Conservation (phyloP, 2,888 invertebrate species). For the Ophonus ardosiacus region DNA sequence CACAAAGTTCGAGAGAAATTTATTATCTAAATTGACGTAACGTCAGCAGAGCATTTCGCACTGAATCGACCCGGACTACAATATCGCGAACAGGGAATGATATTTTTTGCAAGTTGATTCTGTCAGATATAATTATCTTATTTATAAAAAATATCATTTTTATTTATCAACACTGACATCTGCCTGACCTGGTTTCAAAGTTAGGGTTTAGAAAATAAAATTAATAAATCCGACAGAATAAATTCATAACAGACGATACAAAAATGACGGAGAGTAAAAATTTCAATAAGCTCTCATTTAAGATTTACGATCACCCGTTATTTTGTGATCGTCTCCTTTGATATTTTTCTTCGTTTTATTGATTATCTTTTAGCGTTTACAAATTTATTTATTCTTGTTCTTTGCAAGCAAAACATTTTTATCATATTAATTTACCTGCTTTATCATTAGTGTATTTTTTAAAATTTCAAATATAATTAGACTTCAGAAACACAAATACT, state of each 20-base stretch:
- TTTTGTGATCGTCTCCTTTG: constrained; percentile 49
- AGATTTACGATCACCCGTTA: constrained; percentile 59
- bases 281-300: constrained; percentile 57
- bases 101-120: constrained; percentile 22
- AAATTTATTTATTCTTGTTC: too few species aligned
- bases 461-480: too few species aligned
- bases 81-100: not conserved
- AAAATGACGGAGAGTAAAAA: constrained; percentile 43
- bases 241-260: constrained; percentile 56
- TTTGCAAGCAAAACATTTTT: too few species aligned
- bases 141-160: constrained; percentile 41
- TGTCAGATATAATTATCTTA: constrained; percentile 42
- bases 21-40: constrained; percentile 10
- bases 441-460: too few species aligned
- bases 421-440: too few species aligned
- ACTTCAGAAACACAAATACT: too few species aligned
- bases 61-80: not conserved
- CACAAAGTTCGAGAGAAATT: constrained; percentile 7
- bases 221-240: constrained; percentile 53
- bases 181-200: constrained; percentile 31
- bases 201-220: constrained; percentile 47
- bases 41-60: not conserved
- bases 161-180: constrained; percentile 46
- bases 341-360: constrained; percentile 42
- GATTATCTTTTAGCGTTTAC: constrained; percentile 17